phyloP scores from a whole-genome alignment of 1,140 invertebrate species.

The Elymnias hypermnestra region DNA sequence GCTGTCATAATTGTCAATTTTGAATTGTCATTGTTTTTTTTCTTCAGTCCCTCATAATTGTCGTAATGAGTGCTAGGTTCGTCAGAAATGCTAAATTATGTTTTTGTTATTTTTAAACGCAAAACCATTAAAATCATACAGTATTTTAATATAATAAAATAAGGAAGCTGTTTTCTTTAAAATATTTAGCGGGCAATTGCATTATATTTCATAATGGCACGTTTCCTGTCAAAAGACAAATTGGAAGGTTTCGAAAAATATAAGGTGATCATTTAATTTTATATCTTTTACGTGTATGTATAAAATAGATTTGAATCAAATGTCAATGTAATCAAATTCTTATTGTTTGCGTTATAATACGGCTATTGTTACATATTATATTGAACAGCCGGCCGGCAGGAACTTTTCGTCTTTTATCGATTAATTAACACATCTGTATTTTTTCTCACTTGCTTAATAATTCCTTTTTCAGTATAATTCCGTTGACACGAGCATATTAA shows the following conservation, averaged over 20 bases:
- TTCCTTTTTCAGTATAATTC: conserved; percentile 90
- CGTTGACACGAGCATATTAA: conserved; percentile 94
- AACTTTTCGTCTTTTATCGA: neutral
- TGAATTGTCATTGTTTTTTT: neutral
- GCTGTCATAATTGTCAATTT: neutral
- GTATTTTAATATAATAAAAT: too few relatives aligned
- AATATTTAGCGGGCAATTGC: too few relatives aligned
- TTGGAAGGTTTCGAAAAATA: conserved; percentile 72
- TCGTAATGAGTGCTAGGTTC: neutral
- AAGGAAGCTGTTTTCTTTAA: too few relatives aligned
- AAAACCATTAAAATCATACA: too few relatives aligned
- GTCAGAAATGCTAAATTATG: neutral
- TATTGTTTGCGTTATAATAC: too few relatives aligned
- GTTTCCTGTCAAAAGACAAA: conserved; percentile 62
- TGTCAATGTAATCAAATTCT: too few relatives aligned
- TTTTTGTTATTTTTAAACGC: neutral
- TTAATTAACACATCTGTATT: neutral
- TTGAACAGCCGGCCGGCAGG: too few relatives aligned
- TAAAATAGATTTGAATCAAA: too few relatives aligned
- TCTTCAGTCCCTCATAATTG: neutral
- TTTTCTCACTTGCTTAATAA: neutral
- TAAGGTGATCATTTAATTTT: conserved; percentile 47
- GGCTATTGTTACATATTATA: too few relatives aligned
- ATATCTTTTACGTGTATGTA: conserved; percentile 15
- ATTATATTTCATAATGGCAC: conserved; percentile 40